Base-by-base conservation (phyloP, 2,113 vertebrate species). In the Plotosus lineatus region DNA sequence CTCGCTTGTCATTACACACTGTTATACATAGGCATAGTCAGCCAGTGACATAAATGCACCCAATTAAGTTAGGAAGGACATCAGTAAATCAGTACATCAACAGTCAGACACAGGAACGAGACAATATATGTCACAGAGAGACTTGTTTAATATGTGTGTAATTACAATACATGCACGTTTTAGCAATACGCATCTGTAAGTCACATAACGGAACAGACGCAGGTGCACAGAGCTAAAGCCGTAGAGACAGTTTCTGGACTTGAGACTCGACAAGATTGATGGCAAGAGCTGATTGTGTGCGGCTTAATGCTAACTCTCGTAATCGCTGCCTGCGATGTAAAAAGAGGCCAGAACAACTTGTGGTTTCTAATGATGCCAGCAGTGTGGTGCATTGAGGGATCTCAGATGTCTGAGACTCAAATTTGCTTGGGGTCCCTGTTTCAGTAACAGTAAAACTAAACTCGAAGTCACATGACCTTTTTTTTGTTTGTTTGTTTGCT, bases 281-380 rank as follows among this genome's bases (percentile, higher is more conserved):
- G 58, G 58, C 4, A 42, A 53, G 68, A 72, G 61, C 61, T 53
- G 78, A 80, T 84, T 48, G 55, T 53, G 42, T 77, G 73, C 77
- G 53, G 44, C 78, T 63, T 81, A 77, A 79, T 79, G 28, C 75
- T 63, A 68, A 81, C 73, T 84, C 66, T 56, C 55, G 17, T 61
- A 60, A 79, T 66, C 44, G 78, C 42, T 51, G 42, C 40, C 73
- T 75, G 72, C 55, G 28, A 65, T 72, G 77, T 48, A 33, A 76
- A 65, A 71, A 61, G 50, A 71, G 26, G n/a, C 53, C 66, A 83
- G 58, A 78, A 63, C 53, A 74, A 72, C 65, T 80, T 69, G 74
- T 65, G 83, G 83, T 84, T 81, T 81, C n/a, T 56, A 73, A 71
- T 77, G 53, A 72, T 72, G 51, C 73, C 78, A 80, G 71, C 77